Evolutionary conservation across 2,113 vertebrate species (phyloP).

Genomic region (Caracal caracal): DNA sequence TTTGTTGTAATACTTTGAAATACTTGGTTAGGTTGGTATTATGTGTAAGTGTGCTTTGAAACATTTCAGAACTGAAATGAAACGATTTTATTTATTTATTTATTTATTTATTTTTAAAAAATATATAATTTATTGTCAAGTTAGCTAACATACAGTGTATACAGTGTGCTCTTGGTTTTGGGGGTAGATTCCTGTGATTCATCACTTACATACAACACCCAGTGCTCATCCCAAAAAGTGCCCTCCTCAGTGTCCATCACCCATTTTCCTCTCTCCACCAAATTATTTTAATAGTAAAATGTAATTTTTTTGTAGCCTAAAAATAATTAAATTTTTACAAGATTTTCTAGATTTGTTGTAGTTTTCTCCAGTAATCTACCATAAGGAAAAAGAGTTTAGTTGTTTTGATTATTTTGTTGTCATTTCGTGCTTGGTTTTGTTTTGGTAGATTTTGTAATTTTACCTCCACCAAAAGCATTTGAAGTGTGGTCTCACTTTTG

Average conservation of each 20-base stretch:
- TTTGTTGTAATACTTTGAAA: slow-evolving; percentile 8
- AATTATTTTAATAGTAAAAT: neutral
- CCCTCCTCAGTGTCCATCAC: too few species aligned
- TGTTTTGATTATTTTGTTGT: neutral
- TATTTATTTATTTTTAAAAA: too few species aligned
- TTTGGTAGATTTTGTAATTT: neutral
- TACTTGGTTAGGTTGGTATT: neutral
- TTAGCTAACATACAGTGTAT: too few species aligned
- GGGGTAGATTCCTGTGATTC: too few species aligned
- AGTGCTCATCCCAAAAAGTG: too few species aligned
- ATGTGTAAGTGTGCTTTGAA: neutral
- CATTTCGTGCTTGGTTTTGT: slow-evolving; percentile 24
- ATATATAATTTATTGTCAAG: too few species aligned
- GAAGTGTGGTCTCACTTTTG: neutral
- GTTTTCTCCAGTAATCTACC: neutral
- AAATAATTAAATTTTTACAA: neutral
- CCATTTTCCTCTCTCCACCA: neutral
- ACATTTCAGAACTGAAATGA: slow-evolving; percentile 9
- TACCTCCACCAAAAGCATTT: neutral
- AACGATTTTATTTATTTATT: neutral
- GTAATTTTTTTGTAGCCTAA: neutral
- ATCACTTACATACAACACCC: neutral
- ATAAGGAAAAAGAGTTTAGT: neutral
- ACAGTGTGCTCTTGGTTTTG: too few species aligned
- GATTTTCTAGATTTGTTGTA: neutral